Evolutionary conservation across 2,797 vertebrate species (phyloP).

Genomic region (Melanotaenia maccullochi): DNA sequence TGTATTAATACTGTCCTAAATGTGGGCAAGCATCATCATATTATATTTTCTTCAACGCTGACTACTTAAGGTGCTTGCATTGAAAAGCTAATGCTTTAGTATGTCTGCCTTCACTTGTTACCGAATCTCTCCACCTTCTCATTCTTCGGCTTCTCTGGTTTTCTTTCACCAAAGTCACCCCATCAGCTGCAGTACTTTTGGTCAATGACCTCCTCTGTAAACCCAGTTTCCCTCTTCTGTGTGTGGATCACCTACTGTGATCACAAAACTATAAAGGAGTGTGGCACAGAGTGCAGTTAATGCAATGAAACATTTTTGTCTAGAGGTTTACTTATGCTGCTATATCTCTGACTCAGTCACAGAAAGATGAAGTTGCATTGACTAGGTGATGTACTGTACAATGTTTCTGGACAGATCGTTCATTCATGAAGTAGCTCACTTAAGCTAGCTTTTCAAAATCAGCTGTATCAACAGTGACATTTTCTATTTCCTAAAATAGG

Average conservation of each 20-base stretch:
- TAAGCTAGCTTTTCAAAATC: conserved; percentile 34
- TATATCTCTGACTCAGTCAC: conserved; percentile 12
- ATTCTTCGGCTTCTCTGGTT: conserved; percentile 53
- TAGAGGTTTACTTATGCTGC: conserved; percentile 5
- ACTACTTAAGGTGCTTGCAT: background rate
- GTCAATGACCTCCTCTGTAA: conserved; percentile 59
- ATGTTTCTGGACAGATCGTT: conserved; percentile 13
- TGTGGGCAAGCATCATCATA: background rate
- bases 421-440: conserved; percentile 58
- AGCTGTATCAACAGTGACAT: background rate
- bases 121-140: conserved; percentile 30
- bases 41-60: background rate
- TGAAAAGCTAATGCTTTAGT: conserved; percentile 10
- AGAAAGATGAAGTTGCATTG: background rate
- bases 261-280: conserved; percentile 18
- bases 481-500: no score
- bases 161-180: conserved; percentile 56
- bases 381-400: conserved; percentile 5
- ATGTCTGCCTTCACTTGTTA: conserved; percentile 32
- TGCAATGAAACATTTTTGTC: conserved; percentile 25
- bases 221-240: conserved; percentile 55
- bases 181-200: conserved; percentile 46
- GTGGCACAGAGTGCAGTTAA: conserved; percentile 44
- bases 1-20: background rate
- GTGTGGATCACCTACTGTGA: conserved; percentile 49